Conservation (phyloP, 2,888 invertebrate species). For the Lumbricus terrestris region DNA sequence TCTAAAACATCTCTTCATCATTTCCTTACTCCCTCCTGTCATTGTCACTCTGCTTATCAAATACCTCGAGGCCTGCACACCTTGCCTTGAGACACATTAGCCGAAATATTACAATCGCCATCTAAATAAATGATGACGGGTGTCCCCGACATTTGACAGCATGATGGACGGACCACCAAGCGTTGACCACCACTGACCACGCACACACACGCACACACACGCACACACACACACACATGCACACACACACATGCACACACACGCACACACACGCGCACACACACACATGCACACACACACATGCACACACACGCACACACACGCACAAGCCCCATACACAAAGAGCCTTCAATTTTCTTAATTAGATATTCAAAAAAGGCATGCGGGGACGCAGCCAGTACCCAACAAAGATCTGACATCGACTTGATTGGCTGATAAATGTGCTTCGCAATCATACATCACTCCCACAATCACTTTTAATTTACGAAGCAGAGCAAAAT, state of each 20-base stretch:
- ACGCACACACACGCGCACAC: too few species aligned
- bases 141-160: not conserved
- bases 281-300: too few species aligned
- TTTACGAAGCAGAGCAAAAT: not conserved
- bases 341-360: slow-evolving; percentile 3
- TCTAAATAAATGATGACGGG: not conserved
- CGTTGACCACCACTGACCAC: too few species aligned
- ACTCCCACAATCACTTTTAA: not conserved
- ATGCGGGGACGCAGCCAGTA: not conserved
- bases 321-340: not conserved
- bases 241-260: too few species aligned
- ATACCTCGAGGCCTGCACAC: not conserved
- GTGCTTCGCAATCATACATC: not conserved
- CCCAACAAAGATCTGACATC: not conserved
- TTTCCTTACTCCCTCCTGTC: not conserved
- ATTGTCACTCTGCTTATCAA: not conserved
- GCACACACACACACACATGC: too few species aligned
- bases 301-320: too few species aligned
- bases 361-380: not conserved
- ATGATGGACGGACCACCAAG: not conserved
- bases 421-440: not conserved
- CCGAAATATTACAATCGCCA: not conserved
- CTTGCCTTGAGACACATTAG: slow-evolving; percentile 3
- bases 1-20: not conserved
- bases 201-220: too few species aligned